These are phyloP conservation scores for Cottus gobio DNA, from an alignment of 2,113 vertebrate genomes.

Conservation along the genomic window DNA sequence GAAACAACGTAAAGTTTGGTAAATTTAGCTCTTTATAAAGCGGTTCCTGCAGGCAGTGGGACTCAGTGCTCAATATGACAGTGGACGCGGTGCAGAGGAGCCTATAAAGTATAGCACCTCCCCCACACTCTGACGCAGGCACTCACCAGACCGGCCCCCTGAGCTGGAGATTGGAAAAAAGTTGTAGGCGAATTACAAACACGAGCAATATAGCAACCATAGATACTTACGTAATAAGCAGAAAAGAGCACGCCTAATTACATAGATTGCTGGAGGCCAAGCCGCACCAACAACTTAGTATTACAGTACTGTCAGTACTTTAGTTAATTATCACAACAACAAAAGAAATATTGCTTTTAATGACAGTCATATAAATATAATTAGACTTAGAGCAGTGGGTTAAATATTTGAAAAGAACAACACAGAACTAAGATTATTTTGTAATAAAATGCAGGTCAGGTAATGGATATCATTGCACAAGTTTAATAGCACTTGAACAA, in stretches of 20 bases:
- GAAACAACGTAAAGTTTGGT: conserved; percentile 89
- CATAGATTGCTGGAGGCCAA: conserved; percentile 14
- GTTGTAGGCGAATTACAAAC: conserved; percentile 47
- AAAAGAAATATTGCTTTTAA: background rate
- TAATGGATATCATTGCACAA: background rate
- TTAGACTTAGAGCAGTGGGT: background rate
- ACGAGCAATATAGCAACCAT: conserved; percentile 63
- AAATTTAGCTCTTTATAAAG: conserved; percentile 94
- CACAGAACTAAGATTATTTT: background rate
- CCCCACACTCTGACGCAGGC: conserved; percentile 55
- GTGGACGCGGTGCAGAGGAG: conserved; percentile 56
- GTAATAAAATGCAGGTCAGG: background rate
- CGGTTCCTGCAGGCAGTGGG: conserved; percentile 45
- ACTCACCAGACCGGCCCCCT: conserved; percentile 28
- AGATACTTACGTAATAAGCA: conserved; percentile 66
- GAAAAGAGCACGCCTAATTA: conserved; percentile 42
- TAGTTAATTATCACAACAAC: conserved; percentile 10
- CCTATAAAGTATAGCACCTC: conserved; percentile 66
- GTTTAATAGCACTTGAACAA: background rate
- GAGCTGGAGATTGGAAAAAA: conserved; percentile 27
- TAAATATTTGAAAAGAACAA: background rate
- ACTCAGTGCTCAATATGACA: conserved; percentile 60
- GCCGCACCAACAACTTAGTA: conserved; percentile 24
- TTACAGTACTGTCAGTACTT: conserved; percentile 15
- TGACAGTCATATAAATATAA: conserved; percentile 19